A percentile compares a stretch with the other conserved stretches of the same genome.
Evolutionary conservation across 2,113 vertebrate species (phyloP).

Genomic region (Chrysemys picta): DNA sequence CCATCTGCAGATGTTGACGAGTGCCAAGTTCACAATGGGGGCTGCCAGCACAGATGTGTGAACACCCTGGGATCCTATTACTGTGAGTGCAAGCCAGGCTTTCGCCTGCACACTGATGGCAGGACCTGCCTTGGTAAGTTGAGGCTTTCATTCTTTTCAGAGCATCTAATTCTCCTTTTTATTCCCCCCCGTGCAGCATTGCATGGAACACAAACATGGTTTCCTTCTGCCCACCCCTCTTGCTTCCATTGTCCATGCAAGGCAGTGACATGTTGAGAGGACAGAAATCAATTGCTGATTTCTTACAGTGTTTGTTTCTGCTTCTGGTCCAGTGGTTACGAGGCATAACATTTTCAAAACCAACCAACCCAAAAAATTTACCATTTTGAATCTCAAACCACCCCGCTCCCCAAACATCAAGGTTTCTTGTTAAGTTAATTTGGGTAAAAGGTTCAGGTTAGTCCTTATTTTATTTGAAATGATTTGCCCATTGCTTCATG

Average conservation of each 20-base stretch:
- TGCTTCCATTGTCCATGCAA: accelerated
- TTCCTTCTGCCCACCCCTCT: accelerated
- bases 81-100: slow-evolving; percentile 89
- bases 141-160: accelerated
- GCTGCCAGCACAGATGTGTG: slow-evolving; percentile 95
- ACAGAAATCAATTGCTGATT: background rate
- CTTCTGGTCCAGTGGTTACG: background rate
- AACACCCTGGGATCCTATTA: slow-evolving; percentile 91
- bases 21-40: slow-evolving; percentile 92
- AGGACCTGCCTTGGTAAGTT: slow-evolving; percentile 93
- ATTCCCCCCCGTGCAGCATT: accelerated
- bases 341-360: background rate
- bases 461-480: accelerated
- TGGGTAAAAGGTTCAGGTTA: background rate
- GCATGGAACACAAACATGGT: background rate
- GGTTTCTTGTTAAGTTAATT: background rate
- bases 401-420: background rate
- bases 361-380: accelerated
- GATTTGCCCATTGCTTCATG: accelerated
- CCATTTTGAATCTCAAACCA: background rate
- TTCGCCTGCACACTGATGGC: slow-evolving; percentile 89
- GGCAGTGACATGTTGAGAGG: accelerated
- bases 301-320: background rate
- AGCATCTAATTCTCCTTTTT: accelerated
- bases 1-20: slow-evolving; percentile 88